A percentile compares a stretch with the other conserved stretches of the same genome.
Conservation (phyloP, 2,113 vertebrate species). For the Phaethornis superciliosus region DNA sequence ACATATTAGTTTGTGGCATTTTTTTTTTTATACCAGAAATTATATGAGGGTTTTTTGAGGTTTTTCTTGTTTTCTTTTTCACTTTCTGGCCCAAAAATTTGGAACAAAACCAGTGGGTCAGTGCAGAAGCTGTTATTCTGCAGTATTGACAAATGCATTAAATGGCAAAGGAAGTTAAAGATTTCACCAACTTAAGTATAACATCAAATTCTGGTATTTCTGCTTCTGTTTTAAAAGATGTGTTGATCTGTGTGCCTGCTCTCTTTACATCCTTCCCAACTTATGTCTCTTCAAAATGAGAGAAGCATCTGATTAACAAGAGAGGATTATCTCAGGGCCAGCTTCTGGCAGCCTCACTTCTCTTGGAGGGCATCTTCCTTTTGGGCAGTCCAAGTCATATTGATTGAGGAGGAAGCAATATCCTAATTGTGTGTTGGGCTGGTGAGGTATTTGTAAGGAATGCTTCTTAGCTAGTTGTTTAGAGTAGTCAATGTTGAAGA, state of each 20-base stretch:
- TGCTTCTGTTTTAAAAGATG: background rate
- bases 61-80: constrained; percentile 14
- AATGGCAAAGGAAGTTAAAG: background rate
- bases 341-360: background rate
- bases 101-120: background rate
- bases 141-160: background rate
- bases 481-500: constrained; percentile 15
- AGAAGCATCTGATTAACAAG: background rate
- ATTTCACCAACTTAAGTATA: background rate
- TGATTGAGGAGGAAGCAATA: background rate
- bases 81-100: background rate
- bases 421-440: background rate
- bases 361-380: background rate
- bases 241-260: background rate
- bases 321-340: background rate
- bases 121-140: background rate
- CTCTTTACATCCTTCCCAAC: background rate
- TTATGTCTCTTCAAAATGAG: background rate
- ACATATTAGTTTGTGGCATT: background rate
- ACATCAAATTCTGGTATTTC: background rate
- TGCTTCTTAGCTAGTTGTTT: constrained; percentile 37
- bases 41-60: background rate
- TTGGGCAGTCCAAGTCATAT: background rate
- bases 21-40: constrained; percentile 5
- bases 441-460: constrained; percentile 14